These are phyloP conservation scores for Xestia rhomboidea DNA, from an alignment of 2,888 invertebrate species.

Conservation along the genomic window DNA sequence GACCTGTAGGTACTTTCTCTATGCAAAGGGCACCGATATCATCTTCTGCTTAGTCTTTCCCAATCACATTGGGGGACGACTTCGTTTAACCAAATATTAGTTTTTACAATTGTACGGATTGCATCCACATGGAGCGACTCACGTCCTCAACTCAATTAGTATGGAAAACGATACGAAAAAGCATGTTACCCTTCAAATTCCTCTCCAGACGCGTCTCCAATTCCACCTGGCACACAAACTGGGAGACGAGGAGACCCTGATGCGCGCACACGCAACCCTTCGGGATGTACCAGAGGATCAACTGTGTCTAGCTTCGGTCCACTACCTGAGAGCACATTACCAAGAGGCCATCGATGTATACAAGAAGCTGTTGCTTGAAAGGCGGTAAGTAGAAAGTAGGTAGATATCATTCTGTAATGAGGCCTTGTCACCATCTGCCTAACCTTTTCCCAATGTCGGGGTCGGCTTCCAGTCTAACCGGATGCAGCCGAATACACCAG, in stretches of 20 bases:
- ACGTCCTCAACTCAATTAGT: not conserved
- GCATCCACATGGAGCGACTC: not conserved
- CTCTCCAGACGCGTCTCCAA: slow-evolving; percentile 93
- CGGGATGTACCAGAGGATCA: slow-evolving; percentile 98
- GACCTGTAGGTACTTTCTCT: not conserved
- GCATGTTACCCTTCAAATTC: not conserved
- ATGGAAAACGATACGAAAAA: not conserved
- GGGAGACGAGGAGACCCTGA: slow-evolving; percentile 95
- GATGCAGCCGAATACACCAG: no score
- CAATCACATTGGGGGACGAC: not conserved
- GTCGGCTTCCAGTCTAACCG: no score
- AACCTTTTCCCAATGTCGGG: no score
- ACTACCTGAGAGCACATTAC: slow-evolving; percentile 98
- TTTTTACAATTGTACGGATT: not conserved
- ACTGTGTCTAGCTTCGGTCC: slow-evolving; percentile 98
- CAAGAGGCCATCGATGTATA: slow-evolving; percentile 99
- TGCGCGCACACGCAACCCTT: slow-evolving; percentile 95
- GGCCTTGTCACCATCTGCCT: no score
- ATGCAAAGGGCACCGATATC: not conserved
- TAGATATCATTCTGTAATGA: not conserved
- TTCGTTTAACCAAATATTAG: not conserved
- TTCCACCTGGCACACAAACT: slow-evolving; percentile 99
- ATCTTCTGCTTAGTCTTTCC: not conserved
- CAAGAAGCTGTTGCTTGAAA: slow-evolving; percentile 97
- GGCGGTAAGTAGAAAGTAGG: slow-evolving; percentile 92